A percentile compares a stretch with the other conserved stretches of the same genome.
These are phyloP conservation scores for Tortrix viridana DNA, from an alignment of 2,888 invertebrate genomes.

Conservation along the genomic window DNA sequence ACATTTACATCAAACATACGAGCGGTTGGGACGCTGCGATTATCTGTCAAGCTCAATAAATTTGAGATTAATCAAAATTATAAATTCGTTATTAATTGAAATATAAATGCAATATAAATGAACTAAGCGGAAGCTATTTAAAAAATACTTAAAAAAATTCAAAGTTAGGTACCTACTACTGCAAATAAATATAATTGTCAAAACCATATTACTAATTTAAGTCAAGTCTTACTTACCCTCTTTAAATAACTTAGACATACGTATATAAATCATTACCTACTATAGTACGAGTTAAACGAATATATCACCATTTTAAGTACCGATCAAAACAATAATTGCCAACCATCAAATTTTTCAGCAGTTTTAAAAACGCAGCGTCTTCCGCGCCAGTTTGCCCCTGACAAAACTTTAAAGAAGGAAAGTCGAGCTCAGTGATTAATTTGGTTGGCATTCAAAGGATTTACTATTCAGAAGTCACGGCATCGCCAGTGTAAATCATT, in stretches of 20 bases:
- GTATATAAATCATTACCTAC: too few relatives aligned
- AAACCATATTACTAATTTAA: too few relatives aligned
- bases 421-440: slow-evolving; percentile 67
- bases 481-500: slow-evolving; percentile 68
- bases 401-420: slow-evolving; percentile 56
- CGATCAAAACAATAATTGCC: not conserved
- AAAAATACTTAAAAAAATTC: too few relatives aligned
- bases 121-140: too few relatives aligned
- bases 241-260: too few relatives aligned
- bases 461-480: slow-evolving; percentile 64
- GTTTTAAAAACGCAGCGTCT: slow-evolving; percentile 40
- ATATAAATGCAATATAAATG: too few relatives aligned
- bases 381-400: slow-evolving; percentile 49
- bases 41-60: not conserved
- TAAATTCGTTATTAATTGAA: too few relatives aligned
- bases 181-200: too few relatives aligned
- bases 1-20: not conserved
- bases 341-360: not conserved
- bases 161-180: too few relatives aligned
- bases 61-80: too few relatives aligned
- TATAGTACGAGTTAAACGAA: too few relatives aligned
- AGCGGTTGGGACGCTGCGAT: not conserved
- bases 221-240: too few relatives aligned
- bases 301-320: not conserved
- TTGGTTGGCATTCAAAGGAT: slow-evolving; percentile 67